Conservation (phyloP, 64 coral and sea anemone genomes). For the Cladopsammia gracilis region DNA sequence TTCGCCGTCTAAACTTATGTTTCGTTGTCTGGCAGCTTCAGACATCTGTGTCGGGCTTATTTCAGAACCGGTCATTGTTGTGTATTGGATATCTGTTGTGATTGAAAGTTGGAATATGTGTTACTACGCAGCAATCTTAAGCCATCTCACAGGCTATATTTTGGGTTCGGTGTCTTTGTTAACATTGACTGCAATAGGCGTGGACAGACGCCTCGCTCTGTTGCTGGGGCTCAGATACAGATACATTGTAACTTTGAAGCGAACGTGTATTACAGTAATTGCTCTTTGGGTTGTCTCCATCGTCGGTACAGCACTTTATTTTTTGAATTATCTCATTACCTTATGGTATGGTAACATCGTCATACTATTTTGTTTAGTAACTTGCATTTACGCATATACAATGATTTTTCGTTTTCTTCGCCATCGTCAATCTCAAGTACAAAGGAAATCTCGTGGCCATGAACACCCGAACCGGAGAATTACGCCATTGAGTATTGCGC, state of each 20-base stretch:
- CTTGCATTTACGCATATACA: neutral
- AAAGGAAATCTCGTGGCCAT: too few species aligned
- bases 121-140: neutral
- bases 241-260: neutral
- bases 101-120: neutral
- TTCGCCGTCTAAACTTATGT: neutral
- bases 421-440: too few species aligned
- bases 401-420: neutral
- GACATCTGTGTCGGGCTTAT: constrained; percentile 7
- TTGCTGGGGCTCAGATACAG: neutral
- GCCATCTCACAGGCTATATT: neutral
- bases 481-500: neutral
- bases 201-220: neutral
- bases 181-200: constrained; percentile 1
- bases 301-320: neutral
- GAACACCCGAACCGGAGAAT: neutral
- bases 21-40: neutral
- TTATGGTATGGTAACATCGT: neutral
- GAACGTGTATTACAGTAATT: neutral
- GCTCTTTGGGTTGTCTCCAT: neutral
- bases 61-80: neutral
- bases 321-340: neutral
- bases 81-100: neutral
- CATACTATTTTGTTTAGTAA: neutral
- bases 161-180: neutral